phyloP scores from a whole-genome alignment of 2,888 invertebrate species.

The Mechanitis mazaeus region DNA sequence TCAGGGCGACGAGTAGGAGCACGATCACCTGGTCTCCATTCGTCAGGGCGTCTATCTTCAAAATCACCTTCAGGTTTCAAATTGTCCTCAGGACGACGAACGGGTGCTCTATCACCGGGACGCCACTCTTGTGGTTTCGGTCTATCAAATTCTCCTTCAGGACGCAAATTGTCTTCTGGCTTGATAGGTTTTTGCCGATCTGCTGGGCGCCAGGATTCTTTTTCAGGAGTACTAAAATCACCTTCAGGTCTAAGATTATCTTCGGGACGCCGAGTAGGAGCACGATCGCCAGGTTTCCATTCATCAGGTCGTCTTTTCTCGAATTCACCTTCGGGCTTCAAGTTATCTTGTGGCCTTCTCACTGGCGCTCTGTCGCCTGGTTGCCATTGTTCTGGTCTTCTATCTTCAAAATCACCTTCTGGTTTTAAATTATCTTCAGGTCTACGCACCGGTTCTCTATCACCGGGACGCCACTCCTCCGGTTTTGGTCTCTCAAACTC shows the following conservation, averaged over 20 bases:
- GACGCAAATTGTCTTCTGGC: slow-evolving; percentile 77
- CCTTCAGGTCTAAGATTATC: slow-evolving; percentile 75
- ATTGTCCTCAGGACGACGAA: slow-evolving; percentile 62
- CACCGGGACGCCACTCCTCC: slow-evolving; percentile 65
- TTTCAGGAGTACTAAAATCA: slow-evolving; percentile 66
- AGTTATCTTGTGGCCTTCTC: slow-evolving; percentile 75
- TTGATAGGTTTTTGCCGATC: slow-evolving; percentile 55
- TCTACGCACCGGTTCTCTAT: slow-evolving; percentile 47
- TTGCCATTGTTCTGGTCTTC: slow-evolving; percentile 58
- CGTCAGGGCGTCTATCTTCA: slow-evolving; percentile 51
- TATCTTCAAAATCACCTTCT: slow-evolving; percentile 72
- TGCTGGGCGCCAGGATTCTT: slow-evolving; percentile 54
- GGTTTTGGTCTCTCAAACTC: slow-evolving; percentile 72
- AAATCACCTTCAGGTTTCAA: slow-evolving; percentile 38
- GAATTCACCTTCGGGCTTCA: slow-evolving; percentile 39
- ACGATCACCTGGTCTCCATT: slow-evolving; percentile 56
- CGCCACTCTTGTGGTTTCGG: slow-evolving; percentile 60
- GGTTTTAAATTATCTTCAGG: slow-evolving; percentile 76
- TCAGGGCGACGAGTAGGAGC: slow-evolving; percentile 54
- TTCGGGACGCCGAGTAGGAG: slow-evolving; percentile 53
- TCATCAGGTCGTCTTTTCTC: slow-evolving; percentile 51
- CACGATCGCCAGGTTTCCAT: slow-evolving; percentile 58
- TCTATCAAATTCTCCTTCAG: slow-evolving; percentile 74
- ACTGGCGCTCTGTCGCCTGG: slow-evolving; percentile 70
- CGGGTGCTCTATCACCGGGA: slow-evolving; percentile 68